Evolutionary conservation across 2,888 invertebrate species (phyloP), one percentile per base, ranked within the genome.

Genomic region (Lissonota sp.): DNA sequence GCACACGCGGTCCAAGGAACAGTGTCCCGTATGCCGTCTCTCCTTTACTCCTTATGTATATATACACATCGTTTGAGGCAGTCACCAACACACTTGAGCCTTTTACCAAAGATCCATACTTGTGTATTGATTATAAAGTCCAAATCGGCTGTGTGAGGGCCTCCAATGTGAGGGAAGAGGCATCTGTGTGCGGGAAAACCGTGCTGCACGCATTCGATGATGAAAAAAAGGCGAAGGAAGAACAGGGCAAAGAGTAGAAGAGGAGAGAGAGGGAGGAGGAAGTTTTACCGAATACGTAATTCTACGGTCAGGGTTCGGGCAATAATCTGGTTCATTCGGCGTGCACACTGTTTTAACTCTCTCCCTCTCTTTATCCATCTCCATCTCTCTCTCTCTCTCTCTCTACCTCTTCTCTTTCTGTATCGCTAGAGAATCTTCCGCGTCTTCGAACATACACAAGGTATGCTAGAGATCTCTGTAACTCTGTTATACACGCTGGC

Each of bases 201-300:
- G 77, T 80, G 77, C 77, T 74, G 87, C 88, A 87, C 87, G 83
- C 88, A 88, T 86, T 26, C 84, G 75, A 67, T 73, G 73, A 83
- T 85, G 84, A 76, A 86, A 86, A 86, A 74, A 66, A 42, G 16
- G 26, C 39, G 8, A 3, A 40, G 46, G 26, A 37, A 44, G 58
- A 57, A 26, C 37, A 39, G 69, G 42, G 55, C 49, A 63, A 79
- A 83, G 53, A 72, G 26, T 46, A 53, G 40, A 71, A 46, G 26
- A 64, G 55, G 51, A 49, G 55, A 53, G 44, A 53, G 63, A 66
- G 57, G 49, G 77, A 69, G 78, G 77, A 81, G 83, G 78, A 64
- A 84, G 85, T 89, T 90, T 90, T 89, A 88, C 84, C 86, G 90
- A 90, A 90, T 91, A 88, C 88, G 88, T 90, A 90, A 90, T 90